Base-by-base conservation (phyloP, 1,140 invertebrate species). In the Ceratina calcarata region DNA sequence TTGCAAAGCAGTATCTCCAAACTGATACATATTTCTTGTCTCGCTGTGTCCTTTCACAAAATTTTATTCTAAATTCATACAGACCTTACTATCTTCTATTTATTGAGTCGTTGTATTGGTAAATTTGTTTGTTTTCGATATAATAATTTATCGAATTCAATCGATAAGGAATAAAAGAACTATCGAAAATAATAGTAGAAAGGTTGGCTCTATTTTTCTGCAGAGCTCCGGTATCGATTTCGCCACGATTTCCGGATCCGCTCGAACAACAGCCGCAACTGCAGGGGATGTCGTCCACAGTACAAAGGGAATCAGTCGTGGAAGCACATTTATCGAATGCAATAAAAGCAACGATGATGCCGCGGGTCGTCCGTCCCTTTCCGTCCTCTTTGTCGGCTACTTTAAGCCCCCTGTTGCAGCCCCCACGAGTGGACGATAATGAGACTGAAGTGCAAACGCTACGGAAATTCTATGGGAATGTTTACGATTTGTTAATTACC, bases 251-350 rank as follows among this genome's bases (percentile, higher is more conserved):
- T 78, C 75, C 75, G 75, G 27, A 22, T 53, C n/a, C 45, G 75
- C 16, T 71, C 27, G 1, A 45, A 15, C 20, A 45, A 45, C 58
- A 62, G 67, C 58, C 24, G 1, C 7, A 8, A 45, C 37, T 45
- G 37, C 37, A 10, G 37, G 37, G 10, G 37, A 45, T 6, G 37
- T 45, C 37, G 37, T 45, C 37, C 24, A 20, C 16, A n/a, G 67
- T 57, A 71, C 75, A 78, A 71, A 78, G 58, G 68, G 15, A 8
- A 24, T 77, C 79, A 20, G n/a, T 16, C 53, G 55, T 57, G 81
- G 78, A 84, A 84, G 80, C 82, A 84, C 82, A 65, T 84, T 84
- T 84, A 84, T 61, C 70, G 76, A 16, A 60, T 58, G 82, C 82
- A 84, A 84, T 84, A 84, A 84, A 83, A 57, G 64, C 53, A 55